Conservation (phyloP, 2,888 invertebrate species). For the Hypomecis atomaria region DNA sequence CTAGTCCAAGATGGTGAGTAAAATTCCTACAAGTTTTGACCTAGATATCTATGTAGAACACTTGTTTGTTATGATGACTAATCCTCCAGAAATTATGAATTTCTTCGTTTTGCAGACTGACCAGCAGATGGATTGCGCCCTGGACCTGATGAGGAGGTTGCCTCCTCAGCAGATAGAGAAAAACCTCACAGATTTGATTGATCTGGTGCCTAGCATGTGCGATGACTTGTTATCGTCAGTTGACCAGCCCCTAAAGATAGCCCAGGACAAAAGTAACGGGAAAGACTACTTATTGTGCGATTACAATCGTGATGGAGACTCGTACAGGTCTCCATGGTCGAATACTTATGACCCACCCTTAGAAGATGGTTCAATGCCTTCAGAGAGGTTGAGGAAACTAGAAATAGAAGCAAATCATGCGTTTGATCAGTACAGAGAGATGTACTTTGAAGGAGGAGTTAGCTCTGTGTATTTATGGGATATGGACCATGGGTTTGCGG, state of each 20-base stretch:
- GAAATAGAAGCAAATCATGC: constrained; percentile 99
- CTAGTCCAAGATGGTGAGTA: constrained; percentile 60
- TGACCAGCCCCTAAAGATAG: constrained; percentile 99
- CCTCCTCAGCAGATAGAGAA: constrained; percentile 99
- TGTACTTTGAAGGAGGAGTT: constrained; percentile 99
- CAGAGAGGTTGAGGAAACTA: constrained; percentile 96
- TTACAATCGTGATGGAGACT: constrained; percentile 99
- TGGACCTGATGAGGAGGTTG: constrained; percentile 99
- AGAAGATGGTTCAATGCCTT: constrained; percentile 99
- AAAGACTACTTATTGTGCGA: constrained; percentile 99
- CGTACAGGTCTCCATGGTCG: constrained; percentile 99
- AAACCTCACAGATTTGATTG: constrained; percentile 98
- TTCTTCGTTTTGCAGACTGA: constrained; percentile 88
- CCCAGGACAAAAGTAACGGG: constrained; percentile 96
- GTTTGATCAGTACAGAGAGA: constrained; percentile 99
- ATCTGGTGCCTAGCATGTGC: constrained; percentile 97
- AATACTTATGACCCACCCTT: constrained; percentile 99
- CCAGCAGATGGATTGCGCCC: constrained; percentile 98
- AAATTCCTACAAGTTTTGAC: constrained; percentile 19
- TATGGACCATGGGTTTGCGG: constrained; percentile 98
- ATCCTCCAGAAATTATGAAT: constrained; percentile 60
- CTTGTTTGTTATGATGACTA: constrained; percentile 79
- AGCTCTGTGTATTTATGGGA: constrained; percentile 99
- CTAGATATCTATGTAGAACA: constrained; percentile 35
- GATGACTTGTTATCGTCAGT: constrained; percentile 98